phyloP scores from a whole-genome alignment of 35 echinoderm and acorn worm genomes.

The Heliocidaris tuberculata region DNA sequence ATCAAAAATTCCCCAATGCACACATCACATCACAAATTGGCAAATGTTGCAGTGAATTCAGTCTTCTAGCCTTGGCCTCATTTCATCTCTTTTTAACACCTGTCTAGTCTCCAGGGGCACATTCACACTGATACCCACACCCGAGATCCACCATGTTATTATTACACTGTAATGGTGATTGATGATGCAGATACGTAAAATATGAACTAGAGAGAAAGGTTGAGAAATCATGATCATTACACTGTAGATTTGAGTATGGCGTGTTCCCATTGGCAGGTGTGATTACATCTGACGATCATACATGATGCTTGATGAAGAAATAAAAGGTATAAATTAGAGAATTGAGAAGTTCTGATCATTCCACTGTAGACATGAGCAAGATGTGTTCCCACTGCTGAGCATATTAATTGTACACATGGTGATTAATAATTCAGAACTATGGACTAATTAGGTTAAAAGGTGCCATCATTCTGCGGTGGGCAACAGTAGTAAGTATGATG shows the following conservation, averaged over 20 bases:
- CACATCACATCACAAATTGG: not conserved
- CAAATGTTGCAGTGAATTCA: not conserved
- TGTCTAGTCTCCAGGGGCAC: not conserved
- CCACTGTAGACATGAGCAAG: not conserved
- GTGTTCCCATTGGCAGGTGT: not conserved
- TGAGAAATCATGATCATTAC: not conserved
- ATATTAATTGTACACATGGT: too few relatives aligned
- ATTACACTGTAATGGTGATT: not conserved
- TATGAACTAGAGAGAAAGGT: not conserved
- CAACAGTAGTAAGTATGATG: too few relatives aligned
- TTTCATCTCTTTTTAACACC: not conserved
- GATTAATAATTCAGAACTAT: too few relatives aligned
- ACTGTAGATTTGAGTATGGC: not conserved
- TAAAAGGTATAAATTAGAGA: not conserved
- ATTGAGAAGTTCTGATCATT: not conserved
- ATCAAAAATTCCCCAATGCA: not conserved
- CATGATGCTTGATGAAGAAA: not conserved
- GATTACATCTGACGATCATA: too few relatives aligned
- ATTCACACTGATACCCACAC: not conserved
- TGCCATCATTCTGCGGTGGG: too few relatives aligned
- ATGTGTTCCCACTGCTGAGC: not conserved
- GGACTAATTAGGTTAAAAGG: too few relatives aligned
- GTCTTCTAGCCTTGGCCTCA: not conserved
- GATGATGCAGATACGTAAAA: not conserved
- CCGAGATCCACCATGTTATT: not conserved